phyloP scores from a whole-genome alignment of 1,140 invertebrate genomes.

The Drosophila neocordata region DNA sequence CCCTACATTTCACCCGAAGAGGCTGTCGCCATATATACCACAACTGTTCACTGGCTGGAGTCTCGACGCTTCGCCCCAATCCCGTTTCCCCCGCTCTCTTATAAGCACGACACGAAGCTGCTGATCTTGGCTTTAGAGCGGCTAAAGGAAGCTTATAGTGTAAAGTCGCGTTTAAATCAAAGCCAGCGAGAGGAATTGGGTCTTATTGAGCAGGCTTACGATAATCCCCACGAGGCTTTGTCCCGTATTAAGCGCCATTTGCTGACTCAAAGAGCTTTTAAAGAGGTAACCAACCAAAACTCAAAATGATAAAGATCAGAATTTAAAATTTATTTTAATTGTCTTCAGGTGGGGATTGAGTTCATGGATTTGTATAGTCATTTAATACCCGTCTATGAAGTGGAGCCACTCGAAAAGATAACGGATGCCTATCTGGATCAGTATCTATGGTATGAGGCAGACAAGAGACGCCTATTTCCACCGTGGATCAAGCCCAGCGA shows the following conservation, averaged over 20 bases:
- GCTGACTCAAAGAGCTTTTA: conserved; percentile 98
- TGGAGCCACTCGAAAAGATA: conserved; percentile 99
- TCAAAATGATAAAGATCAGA: background rate
- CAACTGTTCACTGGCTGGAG: conserved; percentile 99
- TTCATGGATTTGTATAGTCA: conserved; percentile 99
- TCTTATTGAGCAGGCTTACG: conserved; percentile 99
- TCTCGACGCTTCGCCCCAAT: conserved; percentile 99
- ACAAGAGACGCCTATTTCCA: conserved; percentile 97
- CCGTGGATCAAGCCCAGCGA: conserved; percentile 99
- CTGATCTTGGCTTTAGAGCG: conserved; percentile 98
- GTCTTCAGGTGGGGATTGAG: conserved; percentile 95
- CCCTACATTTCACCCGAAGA: conserved; percentile 99
- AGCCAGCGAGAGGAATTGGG: conserved; percentile 99
- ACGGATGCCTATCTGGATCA: conserved; percentile 99
- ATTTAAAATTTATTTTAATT: background rate
- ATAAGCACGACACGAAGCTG: conserved; percentile 99
- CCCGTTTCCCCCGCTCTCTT: conserved; percentile 99
- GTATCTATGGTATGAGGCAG: conserved; percentile 99
- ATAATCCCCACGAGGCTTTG: conserved; percentile 99
- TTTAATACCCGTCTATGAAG: conserved; percentile 99
- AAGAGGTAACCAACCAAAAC: conserved; percentile 88
- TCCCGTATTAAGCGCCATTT: conserved; percentile 99
- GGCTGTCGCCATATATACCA: conserved; percentile 99
- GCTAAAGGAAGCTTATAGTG: conserved; percentile 99
- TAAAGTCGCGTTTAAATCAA: conserved; percentile 99